A percentile compares a stretch with the other conserved stretches of the same genome.
phyloP scores from a whole-genome alignment of 2,797 vertebrate genomes.

The Phylloscopus collybita region DNA sequence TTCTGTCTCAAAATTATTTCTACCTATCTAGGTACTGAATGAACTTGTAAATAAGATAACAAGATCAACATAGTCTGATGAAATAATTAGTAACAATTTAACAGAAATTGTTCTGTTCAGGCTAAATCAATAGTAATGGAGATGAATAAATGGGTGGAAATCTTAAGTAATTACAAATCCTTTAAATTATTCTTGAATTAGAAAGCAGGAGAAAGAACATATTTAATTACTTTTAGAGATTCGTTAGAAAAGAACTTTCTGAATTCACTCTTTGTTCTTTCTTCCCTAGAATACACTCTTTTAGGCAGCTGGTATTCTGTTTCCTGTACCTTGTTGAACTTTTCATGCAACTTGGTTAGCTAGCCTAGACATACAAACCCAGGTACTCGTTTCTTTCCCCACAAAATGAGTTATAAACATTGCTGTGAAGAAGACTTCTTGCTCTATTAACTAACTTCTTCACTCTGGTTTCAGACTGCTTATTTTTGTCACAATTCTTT shows the following conservation, averaged over 20 bases:
- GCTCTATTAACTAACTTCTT: not conserved
- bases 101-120: conserved; percentile 41
- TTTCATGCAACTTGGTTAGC: not conserved
- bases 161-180: conserved; percentile 52
- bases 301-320: not conserved
- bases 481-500: not conserved
- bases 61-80: conserved; percentile 42
- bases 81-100: conserved; percentile 66
- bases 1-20: conserved; percentile 55
- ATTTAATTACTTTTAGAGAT: conserved; percentile 44
- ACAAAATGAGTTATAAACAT: not conserved
- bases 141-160: conserved; percentile 47
- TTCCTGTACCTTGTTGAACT: not conserved
- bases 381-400: not conserved
- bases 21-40: conserved; percentile 36
- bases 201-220: conserved; percentile 15
- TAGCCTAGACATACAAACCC: not conserved
- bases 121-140: conserved; percentile 47
- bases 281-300: not conserved
- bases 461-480: not conserved
- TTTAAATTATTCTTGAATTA: conserved; percentile 63
- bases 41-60: conserved; percentile 37
- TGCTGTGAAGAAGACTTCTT: not conserved
- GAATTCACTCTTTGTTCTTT: not conserved
- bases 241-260: conserved; percentile 23